Conservation (phyloP, 1,140 invertebrate genomes). For the Nasonia vitripennis region DNA sequence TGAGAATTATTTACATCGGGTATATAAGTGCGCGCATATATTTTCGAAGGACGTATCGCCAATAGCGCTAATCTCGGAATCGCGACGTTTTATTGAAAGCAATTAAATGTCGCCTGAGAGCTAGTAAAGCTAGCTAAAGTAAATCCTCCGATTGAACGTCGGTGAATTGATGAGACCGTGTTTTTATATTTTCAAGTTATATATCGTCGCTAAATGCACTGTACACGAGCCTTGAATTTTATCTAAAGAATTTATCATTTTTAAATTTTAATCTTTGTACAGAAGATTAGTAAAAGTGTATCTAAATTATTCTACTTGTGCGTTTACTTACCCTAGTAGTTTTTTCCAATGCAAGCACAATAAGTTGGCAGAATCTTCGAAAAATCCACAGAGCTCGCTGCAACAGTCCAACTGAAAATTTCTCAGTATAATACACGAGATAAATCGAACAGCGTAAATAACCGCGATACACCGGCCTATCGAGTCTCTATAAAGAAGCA, state of each 20-base stretch:
- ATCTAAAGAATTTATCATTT: too few relatives aligned
- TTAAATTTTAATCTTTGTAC: too few relatives aligned
- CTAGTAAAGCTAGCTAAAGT: neutral
- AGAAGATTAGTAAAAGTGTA: too few relatives aligned
- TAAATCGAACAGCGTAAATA: neutral
- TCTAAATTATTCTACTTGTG: too few relatives aligned
- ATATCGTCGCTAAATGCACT: neutral
- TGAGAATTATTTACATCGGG: constrained; percentile 24
- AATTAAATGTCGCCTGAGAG: neutral
- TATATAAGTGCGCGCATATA: neutral
- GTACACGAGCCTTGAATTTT: too few relatives aligned
- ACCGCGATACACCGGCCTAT: neutral
- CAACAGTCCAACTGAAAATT: neutral
- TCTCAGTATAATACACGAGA: neutral
- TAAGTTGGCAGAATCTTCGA: too few relatives aligned
- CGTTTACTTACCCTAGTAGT: neutral
- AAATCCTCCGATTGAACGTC: neutral
- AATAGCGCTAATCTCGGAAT: neutral
- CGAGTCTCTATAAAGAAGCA: neutral
- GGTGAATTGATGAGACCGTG: neutral
- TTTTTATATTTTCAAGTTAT: neutral
- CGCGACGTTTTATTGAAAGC: neutral
- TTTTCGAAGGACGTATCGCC: constrained; percentile 1
- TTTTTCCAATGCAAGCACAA: too few relatives aligned
- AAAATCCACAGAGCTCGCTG: too few relatives aligned